phyloP scores from a whole-genome alignment of 2,888 invertebrate genomes.

The Zygothrica quintamaculata region DNA sequence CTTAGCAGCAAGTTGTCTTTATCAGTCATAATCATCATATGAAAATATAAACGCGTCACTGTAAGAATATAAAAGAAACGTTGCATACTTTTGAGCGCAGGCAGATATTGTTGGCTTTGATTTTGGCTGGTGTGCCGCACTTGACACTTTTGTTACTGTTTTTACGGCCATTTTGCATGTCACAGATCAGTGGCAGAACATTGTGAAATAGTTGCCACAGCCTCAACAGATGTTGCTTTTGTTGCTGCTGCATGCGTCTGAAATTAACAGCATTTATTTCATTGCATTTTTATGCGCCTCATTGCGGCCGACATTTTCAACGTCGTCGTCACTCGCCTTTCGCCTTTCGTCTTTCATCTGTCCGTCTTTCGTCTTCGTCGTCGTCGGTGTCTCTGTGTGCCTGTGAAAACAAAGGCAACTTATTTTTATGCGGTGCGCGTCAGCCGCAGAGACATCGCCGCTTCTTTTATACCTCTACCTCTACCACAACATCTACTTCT shows the following conservation, averaged over 20 bases:
- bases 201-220: constrained; percentile 33
- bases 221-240: constrained; percentile 3
- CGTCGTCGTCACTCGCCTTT: constrained; percentile 10
- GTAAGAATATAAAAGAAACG: constrained; percentile 6
- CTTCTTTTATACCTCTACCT: neutral
- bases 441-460: constrained; percentile 57
- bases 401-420: constrained; percentile 71
- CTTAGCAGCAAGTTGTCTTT: too few species aligned
- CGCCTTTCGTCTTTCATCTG: neutral
- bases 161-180: constrained; percentile 37
- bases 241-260: constrained; percentile 54
- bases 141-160: constrained; percentile 47
- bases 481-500: too few species aligned
- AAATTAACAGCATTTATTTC: constrained; percentile 79
- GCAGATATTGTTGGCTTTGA: constrained; percentile 22
- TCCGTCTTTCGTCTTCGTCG: neutral
- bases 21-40: neutral
- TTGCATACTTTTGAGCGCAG: constrained; percentile 44
- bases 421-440: constrained; percentile 73
- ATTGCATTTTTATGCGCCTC: constrained; percentile 68
- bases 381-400: constrained; percentile 30
- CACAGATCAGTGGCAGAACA: constrained; percentile 28
- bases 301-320: constrained; percentile 42
- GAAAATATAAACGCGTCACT: constrained; percentile 1
- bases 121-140: constrained; percentile 40